Percentiles rank a stretch among this genome's conserved stretches.
Conservation (phyloP, 2,113 vertebrate genomes). For the Cyanoliseus patagonus region DNA sequence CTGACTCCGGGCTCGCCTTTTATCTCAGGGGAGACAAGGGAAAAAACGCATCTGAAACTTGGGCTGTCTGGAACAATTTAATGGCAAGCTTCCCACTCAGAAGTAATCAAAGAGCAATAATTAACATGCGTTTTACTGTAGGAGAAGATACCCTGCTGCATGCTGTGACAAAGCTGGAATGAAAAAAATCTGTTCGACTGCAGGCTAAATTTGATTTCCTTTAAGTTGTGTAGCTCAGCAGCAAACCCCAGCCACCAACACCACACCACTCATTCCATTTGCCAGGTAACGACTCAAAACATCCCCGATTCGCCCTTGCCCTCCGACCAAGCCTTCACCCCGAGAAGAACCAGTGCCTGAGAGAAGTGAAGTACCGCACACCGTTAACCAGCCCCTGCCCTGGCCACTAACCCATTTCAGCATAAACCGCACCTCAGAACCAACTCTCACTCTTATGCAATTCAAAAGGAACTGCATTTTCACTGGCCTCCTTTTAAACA, state of each 20-base stretch:
- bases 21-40: conserved; percentile 40
- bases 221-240: conserved; percentile 47
- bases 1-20: conserved; percentile 70
- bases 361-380: background rate
- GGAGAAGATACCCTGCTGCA: conserved; percentile 54
- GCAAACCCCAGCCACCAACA: conserved; percentile 30
- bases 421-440: conserved; percentile 55
- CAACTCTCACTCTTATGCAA: conserved; percentile 73
- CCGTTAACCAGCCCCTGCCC: background rate
- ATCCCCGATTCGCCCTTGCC: background rate
- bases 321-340: background rate
- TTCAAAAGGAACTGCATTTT: conserved; percentile 69
- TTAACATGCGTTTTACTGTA: conserved; percentile 66
- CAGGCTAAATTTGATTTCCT: conserved; percentile 59
- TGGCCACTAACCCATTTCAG: conserved; percentile 20
- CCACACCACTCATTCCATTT: conserved; percentile 15
- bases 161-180: conserved; percentile 69
- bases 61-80: conserved; percentile 64
- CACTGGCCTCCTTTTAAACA: conserved; percentile 72
- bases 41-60: background rate
- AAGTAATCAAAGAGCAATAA: conserved; percentile 72
- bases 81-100: conserved; percentile 68
- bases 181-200: conserved; percentile 68
- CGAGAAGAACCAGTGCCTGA: background rate
- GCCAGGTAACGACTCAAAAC: conserved; percentile 45